Percentiles rank a stretch among this genome's conserved stretches.
These are phyloP conservation scores for Meghimatium bilineatum DNA, from an alignment of 2,888 invertebrate species.

Conservation along the genomic window DNA sequence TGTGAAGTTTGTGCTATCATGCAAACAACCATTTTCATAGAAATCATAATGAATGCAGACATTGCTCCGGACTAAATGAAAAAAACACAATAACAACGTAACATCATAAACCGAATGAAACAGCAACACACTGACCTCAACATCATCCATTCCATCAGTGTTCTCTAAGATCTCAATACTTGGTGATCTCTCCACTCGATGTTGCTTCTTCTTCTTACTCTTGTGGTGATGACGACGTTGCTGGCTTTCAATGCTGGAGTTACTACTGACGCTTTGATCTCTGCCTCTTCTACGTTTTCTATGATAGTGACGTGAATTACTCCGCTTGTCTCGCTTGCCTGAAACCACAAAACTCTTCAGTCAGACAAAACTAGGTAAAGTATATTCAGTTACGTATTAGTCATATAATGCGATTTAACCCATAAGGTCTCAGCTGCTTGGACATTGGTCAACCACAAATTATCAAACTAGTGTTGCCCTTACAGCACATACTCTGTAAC, in stretches of 20 bases:
- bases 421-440: too few relatives aligned
- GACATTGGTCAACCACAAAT: too few relatives aligned
- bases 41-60: too few relatives aligned
- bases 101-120: neutral
- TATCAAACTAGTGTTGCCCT: too few relatives aligned
- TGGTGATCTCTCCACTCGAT: slow-evolving; percentile 34
- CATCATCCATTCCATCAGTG: slow-evolving; percentile 14
- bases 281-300: slow-evolving; percentile 51
- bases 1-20: too few relatives aligned
- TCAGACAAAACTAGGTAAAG: too few relatives aligned
- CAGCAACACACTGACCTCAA: neutral
- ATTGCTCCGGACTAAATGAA: too few relatives aligned
- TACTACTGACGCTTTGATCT: slow-evolving; percentile 46
- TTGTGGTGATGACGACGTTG: slow-evolving; percentile 33
- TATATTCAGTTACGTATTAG: too few relatives aligned
- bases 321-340: slow-evolving; percentile 32
- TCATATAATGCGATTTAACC: too few relatives aligned
- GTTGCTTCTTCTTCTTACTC: slow-evolving; percentile 43
- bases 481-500: too few relatives aligned
- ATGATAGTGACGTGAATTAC: slow-evolving; percentile 36
- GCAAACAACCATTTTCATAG: too few relatives aligned
- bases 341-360: neutral
- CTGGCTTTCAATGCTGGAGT: slow-evolving; percentile 28
- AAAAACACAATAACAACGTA: too few relatives aligned
- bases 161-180: slow-evolving; percentile 42